Base-by-base conservation (phyloP, 2,888 invertebrate genomes). In the Siphlonurus alternatus region DNA sequence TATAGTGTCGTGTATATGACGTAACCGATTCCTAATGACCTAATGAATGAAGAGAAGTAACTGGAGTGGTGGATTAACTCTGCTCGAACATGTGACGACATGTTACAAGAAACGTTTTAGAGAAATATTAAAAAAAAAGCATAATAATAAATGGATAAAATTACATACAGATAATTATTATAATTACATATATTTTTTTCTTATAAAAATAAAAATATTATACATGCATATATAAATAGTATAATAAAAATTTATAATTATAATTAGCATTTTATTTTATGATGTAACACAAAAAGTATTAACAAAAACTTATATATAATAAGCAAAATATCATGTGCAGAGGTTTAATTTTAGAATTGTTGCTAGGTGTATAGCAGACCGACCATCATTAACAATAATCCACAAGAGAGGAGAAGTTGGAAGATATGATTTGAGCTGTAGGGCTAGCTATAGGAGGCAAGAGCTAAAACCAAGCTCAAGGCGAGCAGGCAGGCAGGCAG, bases 201-300 rank as follows among this genome's bases (percentile, higher is more conserved):
- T 60, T 61, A 61, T 61, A 61, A 25, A 61, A 25, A 61, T 61
- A 61, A 25, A 61, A 25, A 61, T 61, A 61, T 61, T 61, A 61
- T 61, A 61, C 25, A 61, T 61, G 25, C 25, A 61, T 61, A 61
- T 61, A 61, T 61, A 61, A 25, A 61, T 61, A 38, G 1, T 25
- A 25, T 25, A 25, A 61, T 61, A 61, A 25, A 61, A 25, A 61
- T 61, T 25, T 61, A 61, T 61, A 61, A 25, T 25, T 59, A 59
- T 59, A 59, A 22, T 22, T 59, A 59, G 1, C n/a, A 2, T 23
- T 59, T 22, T 59, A 59, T 59, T 23, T 59, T 51, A 2, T 22
- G 53, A 63, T 3, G 18, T 63, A 63, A 2, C 19, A 1, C 19
- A 20, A 62, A 51, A 62, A 1, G 20, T 62, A 56, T n/a, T 56